Evolutionary conservation across 2,888 invertebrate genomes (phyloP), one percentile per base, ranked within the genome.

Genomic region (Troilus luridus): DNA sequence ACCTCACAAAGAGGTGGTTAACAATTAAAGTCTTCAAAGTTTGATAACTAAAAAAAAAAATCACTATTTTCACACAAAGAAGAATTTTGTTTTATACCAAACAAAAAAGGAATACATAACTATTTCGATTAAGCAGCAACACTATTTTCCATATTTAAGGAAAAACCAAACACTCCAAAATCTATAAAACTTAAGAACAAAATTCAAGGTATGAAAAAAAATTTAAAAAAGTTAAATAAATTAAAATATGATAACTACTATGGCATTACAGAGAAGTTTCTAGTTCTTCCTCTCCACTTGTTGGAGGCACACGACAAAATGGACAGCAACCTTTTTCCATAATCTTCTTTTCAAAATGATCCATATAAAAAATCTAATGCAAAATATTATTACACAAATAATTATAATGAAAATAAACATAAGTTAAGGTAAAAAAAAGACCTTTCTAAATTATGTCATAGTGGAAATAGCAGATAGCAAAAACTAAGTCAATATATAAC

Each of bases 311-410:
- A 92, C 99, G 96, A 94, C 99, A 99, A 95, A 98, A 99, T 0
- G 99, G 98, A 94, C 99, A 99, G 93, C 96, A 96, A 0, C 98
- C 98, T 93, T 98, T 97, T 93, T 98, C 98, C 91, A 99, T 95
- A 92, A 98, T 95, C 94, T 98, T 98, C 93, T 99, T 95, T 94
- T 99, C 99, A 94, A 97, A 99, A 94, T 99, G 99, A 94, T 99
- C 99, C 56, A 98, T 96, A 94, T 99, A 98, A 94, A 99, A 99
- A 92, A 98, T 95, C 98, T 99, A 94, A 91, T 95, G 95, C 93
- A 93, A 93, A 91, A 67, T 19, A n/a, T 64, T 41, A 21, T n/a
- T 12, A 64, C 12, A 54, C 12, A 21, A 64, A 67, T 89, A 24
- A 59, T 59, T 7, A 12, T 9, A 14, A 59, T 10, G 2, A n/a